Evolutionary conservation across 2,797 vertebrate genomes (phyloP), one percentile per base, ranked within the genome.

Genomic region (Thalassophryne amazonica): DNA sequence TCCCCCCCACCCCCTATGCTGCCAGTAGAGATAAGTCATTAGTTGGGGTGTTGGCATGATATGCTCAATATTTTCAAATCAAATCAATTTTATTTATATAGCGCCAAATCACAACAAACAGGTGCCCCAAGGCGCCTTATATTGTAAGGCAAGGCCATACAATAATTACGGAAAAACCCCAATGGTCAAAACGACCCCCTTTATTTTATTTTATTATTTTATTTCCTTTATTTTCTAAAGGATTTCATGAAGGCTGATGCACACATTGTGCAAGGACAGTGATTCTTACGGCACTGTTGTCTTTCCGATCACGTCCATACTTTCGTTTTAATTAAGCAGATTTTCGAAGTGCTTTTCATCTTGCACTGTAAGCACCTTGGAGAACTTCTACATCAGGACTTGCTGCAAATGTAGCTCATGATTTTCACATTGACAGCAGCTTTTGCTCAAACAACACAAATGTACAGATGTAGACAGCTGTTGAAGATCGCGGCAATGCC

Each of bases 261-360:
- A 23, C n/a, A 45, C 25, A 7, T 66, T 51, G 28, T 16, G 4
- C 28, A 22, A 45, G 49, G n/a, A 18, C 3, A 19, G 34, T 7
- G 52, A 41, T 11, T 32, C 47, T 40, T 58, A 30, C 14, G n/a
- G n/a, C 34, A n/a, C n/a, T 24, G 54, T 57, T 45, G 11, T 56
- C 41, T 57, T 42, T 54, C 54, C 2, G 48, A 69, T 72, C 64
- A 64, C 42, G 15, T 68, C 40, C 16, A 1, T 9, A 57, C 53
- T 68, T 55, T 59, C 16, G 1, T 48, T 74, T 74, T 59, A 68
- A 76, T 74, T 47, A 74, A 48, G 33, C 27, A 41, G 46, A 17
- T 55, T 43, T 34, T 34, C 27, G 13, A 57, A 60, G 42, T 55
- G 73, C 59, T 64, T 78, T 54, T 64, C 73, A 71, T 61, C 53